These are phyloP conservation scores for Phyllotreta striolata DNA, from an alignment of 2,888 invertebrate genomes.

Conservation along the genomic window DNA sequence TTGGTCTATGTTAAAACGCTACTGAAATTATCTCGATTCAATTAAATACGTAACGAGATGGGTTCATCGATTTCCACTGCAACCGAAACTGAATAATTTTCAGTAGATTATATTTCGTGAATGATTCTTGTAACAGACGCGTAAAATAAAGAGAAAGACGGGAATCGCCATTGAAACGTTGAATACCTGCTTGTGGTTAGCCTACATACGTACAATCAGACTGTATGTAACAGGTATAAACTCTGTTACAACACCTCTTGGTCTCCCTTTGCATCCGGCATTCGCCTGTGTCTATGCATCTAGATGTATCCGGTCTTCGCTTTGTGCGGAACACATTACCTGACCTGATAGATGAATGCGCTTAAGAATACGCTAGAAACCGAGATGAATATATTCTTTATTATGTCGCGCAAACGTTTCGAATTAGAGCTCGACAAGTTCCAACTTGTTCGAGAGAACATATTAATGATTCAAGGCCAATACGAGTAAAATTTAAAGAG, in stretches of 20 bases:
- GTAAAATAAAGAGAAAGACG: constrained; percentile 31
- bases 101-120: constrained; percentile 42
- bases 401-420: too few species aligned
- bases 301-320: constrained; percentile 24
- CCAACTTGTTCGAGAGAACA: too few species aligned
- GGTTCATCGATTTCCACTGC: neutral
- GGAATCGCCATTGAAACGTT: constrained; percentile 44
- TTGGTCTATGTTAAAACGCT: constrained; percentile 25
- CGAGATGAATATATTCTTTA: too few species aligned
- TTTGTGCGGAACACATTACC: constrained; percentile 21
- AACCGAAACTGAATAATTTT: too few species aligned
- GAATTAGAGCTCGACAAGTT: too few species aligned
- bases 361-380: neutral
- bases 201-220: constrained; percentile 23
- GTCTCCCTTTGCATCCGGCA: constrained; percentile 25
- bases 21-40: constrained; percentile 15
- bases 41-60: constrained; percentile 20
- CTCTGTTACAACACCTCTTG: constrained; percentile 32
- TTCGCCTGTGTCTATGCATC: constrained; percentile 29
- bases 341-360: neutral
- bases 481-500: too few species aligned
- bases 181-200: constrained; percentile 29
- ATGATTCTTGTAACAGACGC: constrained; percentile 38
- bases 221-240: constrained; percentile 29
- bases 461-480: too few species aligned